Conservation (phyloP, 2,797 vertebrate genomes). For the Cynodonichthys magdalenae region DNA sequence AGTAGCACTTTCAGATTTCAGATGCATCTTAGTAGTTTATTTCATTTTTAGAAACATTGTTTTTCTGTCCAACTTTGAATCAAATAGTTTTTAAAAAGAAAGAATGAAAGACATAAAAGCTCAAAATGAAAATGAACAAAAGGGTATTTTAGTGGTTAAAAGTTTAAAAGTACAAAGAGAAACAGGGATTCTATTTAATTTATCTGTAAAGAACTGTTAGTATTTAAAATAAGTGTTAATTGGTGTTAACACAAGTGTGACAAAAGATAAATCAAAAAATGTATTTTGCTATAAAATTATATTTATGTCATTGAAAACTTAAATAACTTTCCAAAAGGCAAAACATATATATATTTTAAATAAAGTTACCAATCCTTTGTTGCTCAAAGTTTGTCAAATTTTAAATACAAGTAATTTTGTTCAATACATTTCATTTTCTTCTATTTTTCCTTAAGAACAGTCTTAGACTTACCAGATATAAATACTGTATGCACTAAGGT, state of each 20-base stretch:
- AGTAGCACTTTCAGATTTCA: not conserved
- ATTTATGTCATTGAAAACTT: not conserved
- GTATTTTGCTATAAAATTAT: not conserved
- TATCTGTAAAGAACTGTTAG: not conserved
- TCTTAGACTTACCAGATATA: too few relatives aligned
- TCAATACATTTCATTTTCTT: too few relatives aligned
- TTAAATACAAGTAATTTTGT: too few relatives aligned
- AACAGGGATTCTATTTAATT: constrained; percentile 1
- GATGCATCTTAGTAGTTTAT: constrained; percentile 1
- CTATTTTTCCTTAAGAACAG: too few relatives aligned
- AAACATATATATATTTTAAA: too few relatives aligned
- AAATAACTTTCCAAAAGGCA: not conserved
- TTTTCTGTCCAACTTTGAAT: not conserved
- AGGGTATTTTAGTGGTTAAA: not conserved
- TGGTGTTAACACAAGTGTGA: not conserved
- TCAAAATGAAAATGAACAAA: too few relatives aligned
- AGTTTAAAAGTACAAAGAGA: not conserved
- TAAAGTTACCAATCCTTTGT: too few relatives aligned
- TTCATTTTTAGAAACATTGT: not conserved
- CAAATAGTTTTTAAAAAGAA: not conserved
- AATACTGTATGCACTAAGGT: too few relatives aligned
- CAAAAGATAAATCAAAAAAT: not conserved
- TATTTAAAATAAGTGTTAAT: constrained; percentile 1
- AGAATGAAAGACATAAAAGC: constrained; percentile 8
- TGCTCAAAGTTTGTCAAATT: too few relatives aligned